These are phyloP conservation scores for Micrasema longulum DNA, from an alignment of 1,140 invertebrate genomes.

Conservation along the genomic window DNA sequence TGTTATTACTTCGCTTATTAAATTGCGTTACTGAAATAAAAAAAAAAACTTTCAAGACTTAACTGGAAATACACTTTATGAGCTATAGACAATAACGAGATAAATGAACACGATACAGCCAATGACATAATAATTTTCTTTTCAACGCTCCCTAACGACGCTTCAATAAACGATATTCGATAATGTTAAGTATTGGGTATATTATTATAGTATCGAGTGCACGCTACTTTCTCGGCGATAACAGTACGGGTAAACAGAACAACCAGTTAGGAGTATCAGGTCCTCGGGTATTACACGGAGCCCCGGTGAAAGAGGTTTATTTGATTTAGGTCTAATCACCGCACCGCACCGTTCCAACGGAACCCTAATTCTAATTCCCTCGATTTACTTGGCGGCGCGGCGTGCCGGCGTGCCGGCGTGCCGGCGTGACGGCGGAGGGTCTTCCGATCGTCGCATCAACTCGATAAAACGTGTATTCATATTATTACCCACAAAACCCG, in stretches of 20 bases:
- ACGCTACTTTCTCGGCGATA: too few relatives aligned
- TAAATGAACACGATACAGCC: too few relatives aligned
- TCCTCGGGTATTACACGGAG: too few relatives aligned
- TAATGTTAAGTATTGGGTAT: too few relatives aligned
- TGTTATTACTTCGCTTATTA: constrained; percentile 9
- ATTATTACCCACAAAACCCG: background rate
- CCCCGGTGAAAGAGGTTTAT: background rate
- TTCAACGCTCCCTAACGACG: background rate
- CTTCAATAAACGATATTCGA: background rate
- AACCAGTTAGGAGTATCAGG: too few relatives aligned
- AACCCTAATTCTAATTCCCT: constrained; percentile 3
- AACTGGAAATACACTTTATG: too few relatives aligned
- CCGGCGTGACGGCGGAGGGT: too few relatives aligned
- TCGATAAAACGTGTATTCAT: constrained; percentile 1
- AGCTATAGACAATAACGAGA: background rate
- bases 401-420: background rate
- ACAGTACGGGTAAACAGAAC: too few relatives aligned
- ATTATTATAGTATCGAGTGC: too few relatives aligned
- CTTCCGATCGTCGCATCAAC: background rate
- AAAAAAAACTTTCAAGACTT: too few relatives aligned
- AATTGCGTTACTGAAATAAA: constrained; percentile 1
- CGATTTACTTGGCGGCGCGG: constrained; percentile 9
- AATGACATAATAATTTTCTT: background rate
- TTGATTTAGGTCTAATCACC: background rate
- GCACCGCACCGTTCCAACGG: background rate